Base-by-base conservation (phyloP, 2,797 vertebrate genomes). In the Rhincodon typus region DNA sequence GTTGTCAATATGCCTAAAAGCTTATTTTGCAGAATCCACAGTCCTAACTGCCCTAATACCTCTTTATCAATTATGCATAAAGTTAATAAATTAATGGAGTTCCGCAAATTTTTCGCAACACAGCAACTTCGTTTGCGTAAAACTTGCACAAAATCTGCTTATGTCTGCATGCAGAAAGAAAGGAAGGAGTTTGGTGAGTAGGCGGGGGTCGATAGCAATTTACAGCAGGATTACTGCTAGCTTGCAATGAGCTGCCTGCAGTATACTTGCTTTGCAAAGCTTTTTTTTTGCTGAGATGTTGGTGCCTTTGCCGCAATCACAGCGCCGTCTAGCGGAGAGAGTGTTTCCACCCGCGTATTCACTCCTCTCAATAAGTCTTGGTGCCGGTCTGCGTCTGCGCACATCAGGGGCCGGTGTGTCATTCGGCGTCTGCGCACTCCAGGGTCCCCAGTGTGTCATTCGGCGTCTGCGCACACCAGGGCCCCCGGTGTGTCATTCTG, bases 21-120 rank as follows among this genome's bases (percentile, higher is more conserved):
- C 25, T 72, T 74, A 15, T 94, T 66, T 94, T 72, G 93, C 93
- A 70, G 70, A 95, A 53, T 57, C 94, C 27, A 70, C 69, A 95
- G 10, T 34, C 70, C 50, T 30, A 46, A 13, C 93, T 70, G 46
- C 46, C 46, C 46, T 3, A 50, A 72, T 3, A 23, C 42, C 17
- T 15, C 5, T 23, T 67, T 53, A 34, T 50, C 23, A 46, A 46
- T 70, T 42, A 17, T 53, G 0, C 7, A 25, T 19, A 53, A 6
- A 38, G 38, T 25, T 19, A 3, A 42, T 15, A 42, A 74, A 19
- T 74, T 30, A 13, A 19, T n/a, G n/a, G 90, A 0, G 88, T 42
- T 95, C 70, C 46, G 42, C 69, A 74, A 94, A 50, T 4, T 34
- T 46, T 67, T 34, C 88, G 88, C 88, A 93, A 67, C 25, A 34